Evolutionary conservation across 2,113 vertebrate genomes (phyloP), one percentile per base, ranked within the genome.

Genomic region (Acinonyx jubatus): DNA sequence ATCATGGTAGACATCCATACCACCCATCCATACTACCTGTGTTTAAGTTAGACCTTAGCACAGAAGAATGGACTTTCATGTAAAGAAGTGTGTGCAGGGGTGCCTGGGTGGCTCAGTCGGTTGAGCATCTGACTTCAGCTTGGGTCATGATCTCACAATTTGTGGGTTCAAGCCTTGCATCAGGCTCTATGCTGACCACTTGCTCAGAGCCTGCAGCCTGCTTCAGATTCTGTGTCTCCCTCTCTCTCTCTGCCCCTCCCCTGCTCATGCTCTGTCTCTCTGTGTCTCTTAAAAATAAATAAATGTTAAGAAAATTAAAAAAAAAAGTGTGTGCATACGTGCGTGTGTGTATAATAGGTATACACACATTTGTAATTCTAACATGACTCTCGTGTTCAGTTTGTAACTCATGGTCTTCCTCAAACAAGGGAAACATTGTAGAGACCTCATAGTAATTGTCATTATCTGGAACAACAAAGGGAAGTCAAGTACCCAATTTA

Each of bases 391-490:
- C 27, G 65, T 87, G 48, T 87, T 92, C 65, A 38, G 38, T 80
- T 74, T 92, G 23, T 71, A 94, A 93, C 1, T 9, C 45, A 92
- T 5, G 81, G 48, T 79, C 71, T 94, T 92, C 84, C 45, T 48
- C 68, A 94, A 81, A 92, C 71, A 95, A 91, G 63, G 25, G 65
- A 91, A 91, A 55, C 36, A 57, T 96, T 91, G 55, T 33, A 63
- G 91, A 66, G 38, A 61, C 57, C 21, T 48, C 52, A 23, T 78
- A 83, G 79, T 95, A 78, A 91, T 91, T 95, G 91, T 96, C 68
- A 55, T 94, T 93, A 97, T 98, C 97, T 97, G 93, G 91, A 41
- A 91, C 97, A 96, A 95, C 89, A 97, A 95, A 97, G 85, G 55
- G 50, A 80, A 0, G 0, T 73, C 79, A 76, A 0, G 0, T 78